Evolutionary conservation across 1,140 invertebrate species (phyloP), one percentile per base, ranked within the genome.

Genomic region (Sycophila sp.): DNA sequence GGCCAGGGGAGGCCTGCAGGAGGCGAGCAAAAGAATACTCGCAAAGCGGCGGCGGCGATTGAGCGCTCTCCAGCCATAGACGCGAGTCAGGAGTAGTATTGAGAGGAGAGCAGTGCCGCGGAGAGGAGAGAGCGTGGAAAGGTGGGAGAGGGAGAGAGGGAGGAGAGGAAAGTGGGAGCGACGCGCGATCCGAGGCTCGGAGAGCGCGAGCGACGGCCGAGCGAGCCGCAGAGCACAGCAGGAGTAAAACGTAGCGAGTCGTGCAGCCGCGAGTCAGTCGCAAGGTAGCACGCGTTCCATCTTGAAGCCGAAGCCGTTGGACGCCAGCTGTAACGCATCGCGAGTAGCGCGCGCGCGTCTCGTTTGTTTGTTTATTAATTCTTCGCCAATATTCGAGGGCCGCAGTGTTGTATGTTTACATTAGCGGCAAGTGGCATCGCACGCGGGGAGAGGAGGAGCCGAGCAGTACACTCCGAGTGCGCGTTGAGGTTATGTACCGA

Each of bases 191-290:
- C 26, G 15, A 15, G n/a, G 28, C 40, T 42, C 40, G 17, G 19
- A 38, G 55, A 22, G 34, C 8, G 34, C 30, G 30, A 17, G 28
- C 53, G n/a, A 40, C 40, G 40, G 32, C 15, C 24, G 40, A 49
- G 26, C 26, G 26, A 10, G 34, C 5, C 28, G 15, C 26, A n/a
- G 28, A 30, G 49, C 4, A 13, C 30, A n/a, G 17, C 28, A 55
- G 49, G 45, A 53, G 68, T 63, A 45, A 63, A 70, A 70, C 58
- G 34, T 45, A 70, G 68, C 30, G 59, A 36, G 2, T 28, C 28
- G 59, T 56, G 45, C 62, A 38, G 49, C 45, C 49, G 49, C 58
- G 68, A 63, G 30, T 70, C 59, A 70, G 68, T 70, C 68, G 68
- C 47, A 69, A 32, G 40, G 56, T 51, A 62, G 67, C 58, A 53